phyloP scores from a whole-genome alignment of 2,797 vertebrate species.

The Taeniopygia guttata region DNA sequence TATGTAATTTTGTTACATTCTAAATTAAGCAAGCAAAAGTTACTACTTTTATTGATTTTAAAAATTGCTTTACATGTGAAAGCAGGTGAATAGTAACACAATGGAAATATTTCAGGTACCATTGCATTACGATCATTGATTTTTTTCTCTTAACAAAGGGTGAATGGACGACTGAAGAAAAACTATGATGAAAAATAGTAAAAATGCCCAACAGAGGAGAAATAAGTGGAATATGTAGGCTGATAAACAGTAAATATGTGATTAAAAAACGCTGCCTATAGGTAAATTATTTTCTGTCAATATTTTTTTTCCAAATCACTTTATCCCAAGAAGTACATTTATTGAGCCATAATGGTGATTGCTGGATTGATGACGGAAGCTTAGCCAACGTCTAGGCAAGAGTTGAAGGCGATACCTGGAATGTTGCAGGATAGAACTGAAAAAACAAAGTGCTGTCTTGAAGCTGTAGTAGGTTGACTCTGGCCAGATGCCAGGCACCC shows the following conservation, averaged over 20 bases:
- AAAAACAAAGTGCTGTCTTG: not conserved
- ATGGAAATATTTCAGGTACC: not conserved
- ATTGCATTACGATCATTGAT: not conserved
- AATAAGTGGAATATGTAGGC: not conserved
- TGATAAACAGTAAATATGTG: not conserved
- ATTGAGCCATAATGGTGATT: not conserved
- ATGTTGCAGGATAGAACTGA: not conserved
- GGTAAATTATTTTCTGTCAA: not conserved
- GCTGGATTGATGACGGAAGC: not conserved
- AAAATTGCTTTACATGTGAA: conserved; percentile 15
- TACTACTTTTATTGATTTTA: conserved; percentile 51
- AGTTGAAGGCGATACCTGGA: not conserved
- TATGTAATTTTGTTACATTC: conserved; percentile 58
- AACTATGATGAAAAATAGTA: not conserved
- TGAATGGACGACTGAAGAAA: not conserved
- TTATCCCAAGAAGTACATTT: not conserved
- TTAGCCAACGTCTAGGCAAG: not conserved
- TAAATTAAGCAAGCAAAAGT: conserved; percentile 58
- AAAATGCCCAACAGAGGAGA: not conserved
- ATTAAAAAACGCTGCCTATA: not conserved
- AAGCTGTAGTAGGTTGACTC: not conserved
- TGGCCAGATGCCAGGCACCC: not conserved
- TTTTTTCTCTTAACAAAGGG: not conserved
- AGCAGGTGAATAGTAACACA: not conserved
- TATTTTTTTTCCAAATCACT: not conserved